These are phyloP conservation scores for Rhabditoides inermis DNA, from an alignment of 2,888 invertebrate genomes.

Conservation along the genomic window DNA sequence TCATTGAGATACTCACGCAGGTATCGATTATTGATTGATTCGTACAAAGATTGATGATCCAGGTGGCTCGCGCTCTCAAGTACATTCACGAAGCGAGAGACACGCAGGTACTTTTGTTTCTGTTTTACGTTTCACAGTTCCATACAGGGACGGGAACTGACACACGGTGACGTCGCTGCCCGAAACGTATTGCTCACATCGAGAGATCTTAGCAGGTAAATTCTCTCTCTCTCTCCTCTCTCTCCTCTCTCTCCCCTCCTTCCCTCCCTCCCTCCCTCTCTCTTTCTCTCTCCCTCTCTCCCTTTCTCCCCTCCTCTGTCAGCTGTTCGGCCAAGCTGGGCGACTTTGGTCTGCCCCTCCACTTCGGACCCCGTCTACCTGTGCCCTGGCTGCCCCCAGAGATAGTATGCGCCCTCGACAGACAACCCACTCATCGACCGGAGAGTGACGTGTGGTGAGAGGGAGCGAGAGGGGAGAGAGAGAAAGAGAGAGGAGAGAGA, in stretches of 20 bases:
- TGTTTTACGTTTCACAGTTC: background rate
- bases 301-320: too few relatives aligned
- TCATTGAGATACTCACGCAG: conserved; percentile 34
- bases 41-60: conserved; percentile 4
- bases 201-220: conserved; percentile 31
- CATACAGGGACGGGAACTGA: conserved; percentile 41
- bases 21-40: conserved; percentile 11
- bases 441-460: conserved; percentile 46
- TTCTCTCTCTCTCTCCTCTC: background rate
- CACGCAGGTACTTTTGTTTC: conserved; percentile 10
- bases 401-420: conserved; percentile 37
- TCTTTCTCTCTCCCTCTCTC: background rate
- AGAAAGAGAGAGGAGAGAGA: background rate
- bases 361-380: conserved; percentile 40
- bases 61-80: conserved; percentile 36
- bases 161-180: conserved; percentile 45
- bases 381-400: conserved; percentile 49
- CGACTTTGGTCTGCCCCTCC: conserved; percentile 43
- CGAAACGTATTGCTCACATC: conserved; percentile 41
- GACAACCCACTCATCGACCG: conserved; percentile 33
- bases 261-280: background rate
- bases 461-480: background rate
- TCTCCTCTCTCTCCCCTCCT: background rate
- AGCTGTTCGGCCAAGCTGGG: conserved; percentile 45
- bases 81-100: conserved; percentile 39